These are phyloP conservation scores for Petrocephalus zakoni DNA, from an alignment of 2,113 vertebrate genomes.

Conservation along the genomic window DNA sequence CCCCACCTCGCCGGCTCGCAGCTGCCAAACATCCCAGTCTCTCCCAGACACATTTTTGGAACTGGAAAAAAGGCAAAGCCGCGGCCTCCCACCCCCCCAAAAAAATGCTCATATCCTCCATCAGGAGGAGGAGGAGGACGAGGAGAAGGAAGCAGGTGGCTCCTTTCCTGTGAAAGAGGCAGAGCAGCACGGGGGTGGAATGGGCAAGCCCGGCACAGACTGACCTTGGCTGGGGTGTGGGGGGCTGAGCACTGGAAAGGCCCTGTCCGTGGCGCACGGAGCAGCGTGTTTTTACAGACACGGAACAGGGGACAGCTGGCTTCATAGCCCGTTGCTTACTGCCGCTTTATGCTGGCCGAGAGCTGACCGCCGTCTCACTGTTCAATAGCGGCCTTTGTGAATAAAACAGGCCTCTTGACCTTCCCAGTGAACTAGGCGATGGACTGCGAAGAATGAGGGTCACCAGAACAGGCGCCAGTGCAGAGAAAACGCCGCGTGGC, in stretches of 20 bases:
- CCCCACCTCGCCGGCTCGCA: conserved; percentile 52
- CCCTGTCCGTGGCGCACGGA: not conserved
- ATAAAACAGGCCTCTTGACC: not conserved
- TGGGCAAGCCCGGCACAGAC: not conserved
- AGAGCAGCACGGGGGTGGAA: not conserved
- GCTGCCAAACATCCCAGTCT: conserved; percentile 53
- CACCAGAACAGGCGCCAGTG: not conserved
- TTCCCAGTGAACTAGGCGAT: not conserved
- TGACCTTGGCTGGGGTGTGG: not conserved
- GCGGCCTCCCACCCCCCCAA: not conserved
- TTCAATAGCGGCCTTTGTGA: not conserved
- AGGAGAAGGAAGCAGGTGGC: conserved; percentile 18
- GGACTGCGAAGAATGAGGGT: not conserved
- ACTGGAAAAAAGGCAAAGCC: conserved; percentile 10
- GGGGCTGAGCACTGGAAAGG: conserved; percentile 3
- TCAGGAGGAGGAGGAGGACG: conserved; percentile 5
- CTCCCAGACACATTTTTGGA: conserved; percentile 50
- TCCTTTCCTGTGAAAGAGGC: not conserved
- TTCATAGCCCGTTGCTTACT: not conserved
- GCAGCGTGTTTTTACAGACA: not conserved
- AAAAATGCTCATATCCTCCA: conserved; percentile 15
- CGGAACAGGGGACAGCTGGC: not conserved
- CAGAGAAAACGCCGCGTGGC: not conserved
- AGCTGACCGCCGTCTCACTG: not conserved
- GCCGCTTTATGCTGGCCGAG: not conserved